Evolutionary conservation across 2,888 invertebrate species (phyloP).

Genomic region (Diploptera punctata): DNA sequence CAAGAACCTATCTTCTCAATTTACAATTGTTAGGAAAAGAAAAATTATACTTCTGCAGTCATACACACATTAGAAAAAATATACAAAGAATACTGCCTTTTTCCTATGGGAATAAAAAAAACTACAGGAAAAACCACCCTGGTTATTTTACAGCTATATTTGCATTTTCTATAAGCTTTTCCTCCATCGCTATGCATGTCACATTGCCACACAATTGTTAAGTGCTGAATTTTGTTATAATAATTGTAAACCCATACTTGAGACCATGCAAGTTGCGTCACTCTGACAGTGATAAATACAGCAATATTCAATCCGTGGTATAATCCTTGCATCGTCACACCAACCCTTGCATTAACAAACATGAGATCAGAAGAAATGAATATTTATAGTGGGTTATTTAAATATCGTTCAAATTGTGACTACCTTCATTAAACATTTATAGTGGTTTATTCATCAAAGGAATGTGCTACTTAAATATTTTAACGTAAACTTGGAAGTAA

Average conservation of each 20-base stretch:
- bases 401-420: neutral
- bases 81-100: slow-evolving; percentile 30
- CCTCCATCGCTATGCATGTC: slow-evolving; percentile 15
- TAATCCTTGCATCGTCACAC: neutral
- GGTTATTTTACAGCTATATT: slow-evolving; percentile 12
- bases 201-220: neutral
- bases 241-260: neutral
- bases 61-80: slow-evolving; percentile 18
- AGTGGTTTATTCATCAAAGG: neutral
- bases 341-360: slow-evolving; percentile 16
- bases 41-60: neutral
- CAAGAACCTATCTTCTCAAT: neutral
- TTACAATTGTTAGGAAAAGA: slow-evolving; percentile 1
- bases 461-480: slow-evolving; percentile 8
- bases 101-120: neutral
- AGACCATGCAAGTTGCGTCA: too few species aligned
- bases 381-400: slow-evolving; percentile 18
- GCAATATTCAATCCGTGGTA: too few species aligned
- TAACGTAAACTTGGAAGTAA: neutral
- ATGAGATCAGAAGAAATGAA: slow-evolving; percentile 25
- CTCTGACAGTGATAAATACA: neutral
- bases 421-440: slow-evolving; percentile 14
- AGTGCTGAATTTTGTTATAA: neutral
- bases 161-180: slow-evolving; percentile 24
- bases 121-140: slow-evolving; percentile 13